Conservation (phyloP, 2,797 vertebrate genomes). For the Allobates femoralis region DNA sequence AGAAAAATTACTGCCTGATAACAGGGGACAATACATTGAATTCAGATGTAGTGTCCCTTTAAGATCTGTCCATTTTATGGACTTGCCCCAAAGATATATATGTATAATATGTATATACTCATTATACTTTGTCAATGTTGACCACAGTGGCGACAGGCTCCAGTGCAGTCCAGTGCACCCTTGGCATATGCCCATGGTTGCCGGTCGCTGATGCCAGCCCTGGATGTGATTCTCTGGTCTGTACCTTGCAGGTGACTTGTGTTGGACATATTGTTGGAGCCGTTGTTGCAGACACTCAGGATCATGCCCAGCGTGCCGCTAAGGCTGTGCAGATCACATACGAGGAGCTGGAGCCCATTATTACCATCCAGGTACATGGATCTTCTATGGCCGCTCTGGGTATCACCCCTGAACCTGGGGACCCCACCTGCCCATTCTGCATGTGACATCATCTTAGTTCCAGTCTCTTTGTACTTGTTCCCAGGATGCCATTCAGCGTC, state of each 20-base stretch:
- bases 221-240: not conserved
- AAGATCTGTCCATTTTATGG: no score
- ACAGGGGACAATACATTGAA: not conserved
- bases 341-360: constrained; percentile 83
- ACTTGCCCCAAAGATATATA: no score
- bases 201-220: not conserved
- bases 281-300: constrained; percentile 88
- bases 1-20: not conserved
- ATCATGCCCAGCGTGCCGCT: constrained; percentile 88
- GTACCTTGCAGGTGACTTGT: constrained; percentile 85
- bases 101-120: no score
- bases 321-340: constrained; percentile 86
- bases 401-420: no score
- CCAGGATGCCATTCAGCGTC: constrained; percentile 89
- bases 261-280: constrained; percentile 92
- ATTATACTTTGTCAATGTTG: no score
- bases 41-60: not conserved
- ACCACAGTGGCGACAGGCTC: no score
- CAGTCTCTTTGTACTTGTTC: constrained; percentile 16
- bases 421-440: not conserved
- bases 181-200: no score
- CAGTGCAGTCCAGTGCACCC: no score
- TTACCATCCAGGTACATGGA: constrained; percentile 88
- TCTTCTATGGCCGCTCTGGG: no score
- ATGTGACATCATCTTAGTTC: not conserved